phyloP scores from a whole-genome alignment of 2,888 invertebrate genomes.

The Tipula lateralis region DNA sequence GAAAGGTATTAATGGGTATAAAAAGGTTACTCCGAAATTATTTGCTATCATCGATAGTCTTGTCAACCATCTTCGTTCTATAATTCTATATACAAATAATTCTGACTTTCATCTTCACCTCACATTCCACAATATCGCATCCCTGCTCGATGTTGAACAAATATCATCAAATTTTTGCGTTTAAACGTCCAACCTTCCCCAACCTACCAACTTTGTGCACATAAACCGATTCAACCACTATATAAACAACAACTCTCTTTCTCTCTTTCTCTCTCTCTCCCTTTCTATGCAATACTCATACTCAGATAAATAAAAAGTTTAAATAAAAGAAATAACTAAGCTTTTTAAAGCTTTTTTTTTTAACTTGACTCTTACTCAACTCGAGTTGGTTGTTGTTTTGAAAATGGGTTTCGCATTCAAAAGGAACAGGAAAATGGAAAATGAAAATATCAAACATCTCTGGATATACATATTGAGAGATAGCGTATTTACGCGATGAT shows the following conservation, averaged over 20 bases:
- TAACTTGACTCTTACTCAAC: background rate
- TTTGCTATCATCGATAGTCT: background rate
- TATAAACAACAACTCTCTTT: background rate
- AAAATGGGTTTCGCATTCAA: background rate
- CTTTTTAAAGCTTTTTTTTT: background rate
- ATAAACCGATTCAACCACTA: background rate
- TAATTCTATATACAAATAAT: background rate
- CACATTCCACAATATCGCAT: background rate
- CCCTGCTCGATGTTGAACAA: background rate
- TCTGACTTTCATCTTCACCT: background rate
- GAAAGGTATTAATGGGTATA: background rate
- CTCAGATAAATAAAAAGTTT: background rate
- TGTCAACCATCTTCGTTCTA: background rate
- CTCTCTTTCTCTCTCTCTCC: no score
- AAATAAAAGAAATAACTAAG: slow-evolving; percentile 1
- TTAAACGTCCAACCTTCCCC: background rate
- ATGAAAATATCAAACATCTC: background rate
- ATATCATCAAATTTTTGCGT: background rate
- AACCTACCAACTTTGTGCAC: background rate
- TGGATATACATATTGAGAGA: background rate
- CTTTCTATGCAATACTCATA: background rate
- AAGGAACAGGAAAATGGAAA: background rate
- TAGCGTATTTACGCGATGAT: background rate
- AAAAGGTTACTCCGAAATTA: background rate
- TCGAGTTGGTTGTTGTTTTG: background rate